These are phyloP conservation scores for Forbesichthys papilliferus DNA, from an alignment of 2,113 vertebrate genomes.

Conservation along the genomic window DNA sequence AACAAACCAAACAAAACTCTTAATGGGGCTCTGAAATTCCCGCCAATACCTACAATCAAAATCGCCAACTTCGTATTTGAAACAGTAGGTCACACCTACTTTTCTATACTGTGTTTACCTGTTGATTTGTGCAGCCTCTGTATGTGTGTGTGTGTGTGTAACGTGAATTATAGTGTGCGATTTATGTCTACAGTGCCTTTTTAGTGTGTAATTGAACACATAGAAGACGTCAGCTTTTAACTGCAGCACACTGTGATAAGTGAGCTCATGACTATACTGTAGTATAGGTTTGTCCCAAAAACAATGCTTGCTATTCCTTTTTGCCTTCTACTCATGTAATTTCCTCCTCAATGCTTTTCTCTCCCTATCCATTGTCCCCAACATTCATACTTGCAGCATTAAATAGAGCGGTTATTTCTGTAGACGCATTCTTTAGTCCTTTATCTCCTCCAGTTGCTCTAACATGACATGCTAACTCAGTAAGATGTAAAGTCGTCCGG, in stretches of 20 bases:
- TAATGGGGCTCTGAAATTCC: constrained; percentile 32
- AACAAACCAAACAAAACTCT: neutral
- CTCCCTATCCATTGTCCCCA: constrained; percentile 1
- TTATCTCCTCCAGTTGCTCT: constrained; percentile 61
- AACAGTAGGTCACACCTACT: too few species aligned
- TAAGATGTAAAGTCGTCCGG: constrained; percentile 54
- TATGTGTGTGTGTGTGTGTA: constrained; percentile 25
- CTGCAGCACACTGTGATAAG: too few species aligned
- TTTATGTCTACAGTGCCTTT: too few species aligned
- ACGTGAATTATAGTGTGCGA: neutral
- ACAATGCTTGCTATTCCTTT: neutral
- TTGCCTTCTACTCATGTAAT: neutral
- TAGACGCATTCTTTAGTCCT: constrained; percentile 23
- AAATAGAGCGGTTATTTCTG: constrained; percentile 15
- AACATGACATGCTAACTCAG: constrained; percentile 52
- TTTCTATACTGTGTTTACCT: constrained; percentile 26
- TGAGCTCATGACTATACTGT: too few species aligned
- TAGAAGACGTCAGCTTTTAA: too few species aligned
- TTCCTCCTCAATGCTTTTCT: constrained; percentile 13
- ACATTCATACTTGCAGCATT: neutral
- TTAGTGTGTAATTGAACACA: too few species aligned
- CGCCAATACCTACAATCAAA: constrained; percentile 20
- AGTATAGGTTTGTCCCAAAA: too few species aligned
- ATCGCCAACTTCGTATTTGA: too few species aligned
- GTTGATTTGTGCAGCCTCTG: constrained; percentile 19